Conservation (phyloP, 2,113 vertebrate genomes). For the Dipodomys spectabilis region DNA sequence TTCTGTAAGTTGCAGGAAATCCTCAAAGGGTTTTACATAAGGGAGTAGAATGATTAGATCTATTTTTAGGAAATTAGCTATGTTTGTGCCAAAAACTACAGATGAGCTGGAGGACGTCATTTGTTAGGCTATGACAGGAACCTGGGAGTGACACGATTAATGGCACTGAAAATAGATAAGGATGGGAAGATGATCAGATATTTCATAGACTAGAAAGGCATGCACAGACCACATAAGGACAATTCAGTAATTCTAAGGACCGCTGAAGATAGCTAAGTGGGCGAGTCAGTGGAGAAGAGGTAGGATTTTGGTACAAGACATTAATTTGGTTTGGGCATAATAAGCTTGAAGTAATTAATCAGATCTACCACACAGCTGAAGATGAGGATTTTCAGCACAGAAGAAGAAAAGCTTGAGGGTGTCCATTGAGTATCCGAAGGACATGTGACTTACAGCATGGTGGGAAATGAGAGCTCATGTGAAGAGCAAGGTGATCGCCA, state of each 20-base stretch:
- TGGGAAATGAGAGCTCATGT: background rate
- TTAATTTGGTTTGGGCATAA: background rate
- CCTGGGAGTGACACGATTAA: background rate
- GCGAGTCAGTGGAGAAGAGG: constrained; percentile 7
- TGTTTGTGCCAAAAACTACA: constrained; percentile 42
- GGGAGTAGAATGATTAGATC: constrained; percentile 25
- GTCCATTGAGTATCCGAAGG: background rate
- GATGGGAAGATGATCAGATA: background rate
- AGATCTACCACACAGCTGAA: background rate
- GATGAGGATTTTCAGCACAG: background rate
- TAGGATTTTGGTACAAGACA: background rate
- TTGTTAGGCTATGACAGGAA: constrained; percentile 1
- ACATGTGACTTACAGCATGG: background rate
- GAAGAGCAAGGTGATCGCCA: background rate
- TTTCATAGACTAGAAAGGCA: constrained; percentile 7
- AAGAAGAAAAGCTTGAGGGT: background rate
- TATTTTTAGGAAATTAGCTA: constrained; percentile 56
- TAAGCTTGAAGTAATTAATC: constrained; percentile 9
- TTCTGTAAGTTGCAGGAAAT: constrained; percentile 41
- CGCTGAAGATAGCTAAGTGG: background rate
- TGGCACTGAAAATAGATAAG: background rate
- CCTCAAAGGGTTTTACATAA: constrained; percentile 55
- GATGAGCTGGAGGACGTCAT: background rate
- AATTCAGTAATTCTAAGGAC: constrained; percentile 16
- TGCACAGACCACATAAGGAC: background rate